Conservation (phyloP, 92 coral and sea anemone genomes). For the Montipora capitata region DNA sequence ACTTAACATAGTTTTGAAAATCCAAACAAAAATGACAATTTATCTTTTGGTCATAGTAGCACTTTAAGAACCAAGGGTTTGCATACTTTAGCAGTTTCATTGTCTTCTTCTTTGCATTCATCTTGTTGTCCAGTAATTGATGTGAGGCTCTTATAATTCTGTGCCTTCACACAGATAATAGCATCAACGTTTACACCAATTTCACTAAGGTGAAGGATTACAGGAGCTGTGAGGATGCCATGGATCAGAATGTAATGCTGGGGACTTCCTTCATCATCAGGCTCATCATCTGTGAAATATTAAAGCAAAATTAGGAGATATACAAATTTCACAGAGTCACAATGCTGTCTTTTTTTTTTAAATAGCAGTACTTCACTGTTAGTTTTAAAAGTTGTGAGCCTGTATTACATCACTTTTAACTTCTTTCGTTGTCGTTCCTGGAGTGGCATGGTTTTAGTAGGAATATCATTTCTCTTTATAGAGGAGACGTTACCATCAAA, state of each 20-base stretch:
- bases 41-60: not conserved
- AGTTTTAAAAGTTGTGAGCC: too few relatives aligned
- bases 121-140: slow-evolving; percentile 24
- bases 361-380: too few relatives aligned
- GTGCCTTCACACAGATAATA: slow-evolving; percentile 84
- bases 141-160: slow-evolving; percentile 74
- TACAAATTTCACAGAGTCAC: too few relatives aligned
- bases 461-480: too few relatives aligned
- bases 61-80: not conserved
- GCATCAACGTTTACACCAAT: slow-evolving; percentile 90
- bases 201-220: slow-evolving; percentile 80
- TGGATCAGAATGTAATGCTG: slow-evolving; percentile 95
- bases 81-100: slow-evolving; percentile 52
- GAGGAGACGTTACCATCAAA: too few relatives aligned
- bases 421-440: too few relatives aligned
- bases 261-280: slow-evolving; percentile 96
- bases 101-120: slow-evolving; percentile 28
- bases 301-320: not conserved
- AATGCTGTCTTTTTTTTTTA: too few relatives aligned
- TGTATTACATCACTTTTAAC: too few relatives aligned
- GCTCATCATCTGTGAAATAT: slow-evolving; percentile 88
- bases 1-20: too few relatives aligned
- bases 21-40: too few relatives aligned
- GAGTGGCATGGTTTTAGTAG: too few relatives aligned
- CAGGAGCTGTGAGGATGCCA: slow-evolving; percentile 87